Conservation (phyloP, 2,797 vertebrate genomes). For the Dryobates pubescens region DNA sequence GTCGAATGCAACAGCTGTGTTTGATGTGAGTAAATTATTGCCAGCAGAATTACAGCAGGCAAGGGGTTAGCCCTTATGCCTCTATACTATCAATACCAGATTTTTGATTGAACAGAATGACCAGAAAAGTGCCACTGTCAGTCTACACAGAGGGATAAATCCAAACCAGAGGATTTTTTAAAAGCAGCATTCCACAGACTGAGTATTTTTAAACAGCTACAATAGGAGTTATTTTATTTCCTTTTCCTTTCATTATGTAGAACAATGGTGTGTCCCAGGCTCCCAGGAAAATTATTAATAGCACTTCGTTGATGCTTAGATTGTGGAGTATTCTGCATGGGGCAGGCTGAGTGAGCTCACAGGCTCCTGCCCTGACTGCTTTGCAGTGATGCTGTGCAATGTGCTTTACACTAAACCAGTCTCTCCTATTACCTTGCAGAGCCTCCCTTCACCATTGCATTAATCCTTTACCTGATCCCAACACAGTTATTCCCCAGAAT, state of each 20-base stretch:
- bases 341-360: not conserved
- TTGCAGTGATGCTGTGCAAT: not conserved
- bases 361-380: not conserved
- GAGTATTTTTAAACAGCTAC: slow-evolving; percentile 32
- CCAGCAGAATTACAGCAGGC: not conserved
- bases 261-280: slow-evolving; percentile 19
- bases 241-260: slow-evolving; percentile 43
- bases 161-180: not conserved
- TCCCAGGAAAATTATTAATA: slow-evolving; percentile 50
- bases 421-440: not conserved
- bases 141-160: not conserved
- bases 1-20: not conserved
- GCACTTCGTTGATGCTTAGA: not conserved
- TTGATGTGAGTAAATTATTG: not conserved
- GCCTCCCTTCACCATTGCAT: not conserved
- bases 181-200: not conserved
- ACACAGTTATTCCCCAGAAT: fast-evolving
- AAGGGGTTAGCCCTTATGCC: not conserved
- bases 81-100: not conserved
- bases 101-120: not conserved
- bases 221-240: slow-evolving; percentile 35
- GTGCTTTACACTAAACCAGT: not conserved
- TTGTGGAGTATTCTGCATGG: fast-evolving
- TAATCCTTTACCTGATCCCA: not conserved
- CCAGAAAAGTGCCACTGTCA: not conserved